These are phyloP conservation scores for Nomada ruficornis DNA, from an alignment of 2,888 invertebrate genomes.

Conservation along the genomic window DNA sequence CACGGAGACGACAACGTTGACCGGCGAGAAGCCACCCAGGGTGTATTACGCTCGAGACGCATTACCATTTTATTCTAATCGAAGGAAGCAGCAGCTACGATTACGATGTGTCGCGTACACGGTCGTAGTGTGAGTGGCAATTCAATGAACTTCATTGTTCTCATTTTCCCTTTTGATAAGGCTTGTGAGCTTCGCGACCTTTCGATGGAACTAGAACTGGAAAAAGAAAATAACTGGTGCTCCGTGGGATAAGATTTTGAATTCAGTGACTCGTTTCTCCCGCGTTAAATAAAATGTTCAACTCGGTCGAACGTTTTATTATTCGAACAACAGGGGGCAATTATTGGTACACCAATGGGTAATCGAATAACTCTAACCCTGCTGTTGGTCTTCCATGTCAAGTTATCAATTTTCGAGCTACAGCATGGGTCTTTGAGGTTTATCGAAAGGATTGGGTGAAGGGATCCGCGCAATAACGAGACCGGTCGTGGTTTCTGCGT, in stretches of 20 bases:
- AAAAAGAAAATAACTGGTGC: too few relatives aligned
- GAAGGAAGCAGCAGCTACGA: constrained; percentile 64
- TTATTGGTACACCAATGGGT: not conserved
- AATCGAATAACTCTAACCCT: not conserved
- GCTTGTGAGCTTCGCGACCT: too few relatives aligned
- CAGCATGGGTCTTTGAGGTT: not conserved
- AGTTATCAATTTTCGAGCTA: not conserved
- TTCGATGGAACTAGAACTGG: too few relatives aligned
- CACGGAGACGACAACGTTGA: constrained; percentile 72
- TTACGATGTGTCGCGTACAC: constrained; percentile 69
- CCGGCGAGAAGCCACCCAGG: constrained; percentile 48
- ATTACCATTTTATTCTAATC: constrained; percentile 69
- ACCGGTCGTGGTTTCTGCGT: constrained; percentile 31
- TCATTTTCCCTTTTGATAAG: not conserved
- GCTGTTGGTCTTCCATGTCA: too few relatives aligned
- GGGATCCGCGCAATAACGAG: not conserved
- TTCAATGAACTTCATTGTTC: not conserved
- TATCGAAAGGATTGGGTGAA: not conserved
- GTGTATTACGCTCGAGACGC: constrained; percentile 67
- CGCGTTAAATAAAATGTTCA: too few relatives aligned
- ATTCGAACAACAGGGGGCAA: too few relatives aligned
- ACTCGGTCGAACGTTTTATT: too few relatives aligned
- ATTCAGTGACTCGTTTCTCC: too few relatives aligned
- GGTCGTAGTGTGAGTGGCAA: constrained; percentile 69
- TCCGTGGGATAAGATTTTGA: too few relatives aligned